Conservation (phyloP, 2,113 vertebrate genomes). For the Etheostoma cragini region DNA sequence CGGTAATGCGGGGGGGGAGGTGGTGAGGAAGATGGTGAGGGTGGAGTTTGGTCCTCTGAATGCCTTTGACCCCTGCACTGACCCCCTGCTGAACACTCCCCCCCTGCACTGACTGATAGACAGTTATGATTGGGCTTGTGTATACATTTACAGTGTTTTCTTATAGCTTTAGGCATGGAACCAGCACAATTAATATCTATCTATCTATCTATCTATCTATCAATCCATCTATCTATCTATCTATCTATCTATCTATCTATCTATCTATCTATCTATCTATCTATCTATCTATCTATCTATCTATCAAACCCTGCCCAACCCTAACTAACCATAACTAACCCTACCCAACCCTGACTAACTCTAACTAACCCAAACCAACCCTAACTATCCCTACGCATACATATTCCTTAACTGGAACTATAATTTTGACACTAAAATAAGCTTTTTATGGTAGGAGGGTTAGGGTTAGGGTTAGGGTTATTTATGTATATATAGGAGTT, state of each 20-base stretch:
- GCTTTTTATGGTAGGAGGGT: too few species aligned
- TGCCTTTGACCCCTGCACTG: slow-evolving; percentile 81
- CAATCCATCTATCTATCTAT: slow-evolving; percentile 13
- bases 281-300: background rate
- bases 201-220: slow-evolving; percentile 4
- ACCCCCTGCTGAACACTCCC: slow-evolving; percentile 63
- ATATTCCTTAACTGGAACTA: too few species aligned
- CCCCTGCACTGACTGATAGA: slow-evolving; percentile 53
- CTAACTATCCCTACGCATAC: too few species aligned
- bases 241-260: slow-evolving; percentile 26
- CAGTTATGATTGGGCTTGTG: slow-evolving; percentile 65
- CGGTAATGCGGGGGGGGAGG: slow-evolving; percentile 38
- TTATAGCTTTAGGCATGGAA: slow-evolving; percentile 12
- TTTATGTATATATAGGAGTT: too few species aligned
- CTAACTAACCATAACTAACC: too few species aligned
- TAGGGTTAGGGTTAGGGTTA: too few species aligned
- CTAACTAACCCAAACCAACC: too few species aligned
- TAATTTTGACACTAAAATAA: too few species aligned
- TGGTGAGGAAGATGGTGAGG: slow-evolving; percentile 40
- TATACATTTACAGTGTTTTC: slow-evolving; percentile 37
- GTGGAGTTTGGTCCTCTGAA: slow-evolving; percentile 74
- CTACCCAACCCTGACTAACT: too few species aligned
- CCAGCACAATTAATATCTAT: background rate
- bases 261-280: slow-evolving; percentile 1
- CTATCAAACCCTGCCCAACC: background rate